Percentiles rank a stretch among this genome's conserved stretches.
Evolutionary conservation across 2,888 invertebrate genomes (phyloP).

Genomic region (Philhelius pedissequus): DNA sequence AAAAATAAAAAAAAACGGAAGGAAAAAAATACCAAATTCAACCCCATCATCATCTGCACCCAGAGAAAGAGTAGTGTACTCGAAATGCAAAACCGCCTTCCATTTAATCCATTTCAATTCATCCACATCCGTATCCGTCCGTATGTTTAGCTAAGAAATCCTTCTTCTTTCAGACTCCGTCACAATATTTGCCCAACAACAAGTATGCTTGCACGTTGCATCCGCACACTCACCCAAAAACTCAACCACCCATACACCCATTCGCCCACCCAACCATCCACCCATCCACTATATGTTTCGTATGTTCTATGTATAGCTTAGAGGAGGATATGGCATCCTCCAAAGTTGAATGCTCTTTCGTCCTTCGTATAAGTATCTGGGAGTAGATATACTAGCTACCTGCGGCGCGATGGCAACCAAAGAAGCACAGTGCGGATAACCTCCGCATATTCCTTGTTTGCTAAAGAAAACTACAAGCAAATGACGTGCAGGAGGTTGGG

Average conservation of each 20-base stretch:
- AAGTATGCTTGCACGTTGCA: conserved; percentile 4
- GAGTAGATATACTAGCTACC: background rate
- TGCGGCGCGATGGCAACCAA: conserved; percentile 16
- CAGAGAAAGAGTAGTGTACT: background rate
- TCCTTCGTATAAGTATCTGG: conserved; percentile 31
- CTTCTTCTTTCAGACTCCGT: conserved; percentile 41
- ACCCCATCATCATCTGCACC: background rate
- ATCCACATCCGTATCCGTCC: conserved; percentile 32
- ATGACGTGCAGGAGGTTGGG: conserved; percentile 10
- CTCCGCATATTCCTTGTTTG: conserved; percentile 43
- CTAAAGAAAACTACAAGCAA: conserved; percentile 33
- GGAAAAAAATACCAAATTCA: background rate
- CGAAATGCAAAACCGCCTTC: conserved; percentile 21
- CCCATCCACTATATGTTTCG: background rate
- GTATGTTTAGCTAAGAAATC: conserved; percentile 53
- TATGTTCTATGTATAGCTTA: background rate
- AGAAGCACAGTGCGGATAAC: conserved; percentile 55
- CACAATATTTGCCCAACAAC: conserved; percentile 63
- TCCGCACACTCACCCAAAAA: background rate
- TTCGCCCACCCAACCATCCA: background rate
- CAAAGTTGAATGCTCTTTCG: conserved; percentile 65
- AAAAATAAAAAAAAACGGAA: background rate
- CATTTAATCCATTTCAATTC: conserved; percentile 52
- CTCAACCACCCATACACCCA: background rate
- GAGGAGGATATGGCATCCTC: conserved; percentile 37